phyloP scores from a whole-genome alignment of 2,113 vertebrate species.

The Gulo gulo region DNA sequence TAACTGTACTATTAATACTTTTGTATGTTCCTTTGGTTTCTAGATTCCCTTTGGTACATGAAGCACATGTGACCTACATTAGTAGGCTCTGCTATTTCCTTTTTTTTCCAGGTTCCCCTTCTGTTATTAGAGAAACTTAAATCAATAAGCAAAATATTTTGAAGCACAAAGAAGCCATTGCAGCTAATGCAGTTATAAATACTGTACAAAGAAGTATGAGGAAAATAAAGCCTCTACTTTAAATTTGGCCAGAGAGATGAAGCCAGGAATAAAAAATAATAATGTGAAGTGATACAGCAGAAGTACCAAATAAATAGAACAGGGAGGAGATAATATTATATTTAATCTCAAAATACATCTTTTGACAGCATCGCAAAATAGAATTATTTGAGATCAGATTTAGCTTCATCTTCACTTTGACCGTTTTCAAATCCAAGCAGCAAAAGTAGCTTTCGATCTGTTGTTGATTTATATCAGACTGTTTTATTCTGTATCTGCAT shows the following conservation, averaged over 20 bases:
- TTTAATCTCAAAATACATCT: neutral
- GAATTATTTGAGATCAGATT: neutral
- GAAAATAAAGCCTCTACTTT: neutral
- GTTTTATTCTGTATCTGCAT: neutral
- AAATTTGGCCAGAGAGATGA: neutral
- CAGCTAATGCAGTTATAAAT: neutral
- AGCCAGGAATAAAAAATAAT: neutral
- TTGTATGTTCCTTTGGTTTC: neutral
- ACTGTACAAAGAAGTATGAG: neutral
- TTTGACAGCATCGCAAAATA: neutral
- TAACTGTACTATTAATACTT: neutral
- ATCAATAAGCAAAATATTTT: neutral
- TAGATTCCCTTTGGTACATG: neutral
- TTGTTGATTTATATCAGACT: neutral
- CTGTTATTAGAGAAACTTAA: neutral
- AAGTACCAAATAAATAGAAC: neutral
- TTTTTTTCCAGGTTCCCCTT: neutral
- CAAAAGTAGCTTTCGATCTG: neutral
- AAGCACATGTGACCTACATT: neutral
- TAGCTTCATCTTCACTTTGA: neutral
- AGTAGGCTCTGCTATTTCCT: neutral
- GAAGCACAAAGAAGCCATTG: neutral
- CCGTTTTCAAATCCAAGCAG: neutral
- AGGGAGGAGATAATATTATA: neutral
- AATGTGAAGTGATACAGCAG: neutral